A percentile compares a stretch with the other conserved stretches of the same genome.
Conservation (phyloP, 2,797 vertebrate species). For the Mareca strepera region DNA sequence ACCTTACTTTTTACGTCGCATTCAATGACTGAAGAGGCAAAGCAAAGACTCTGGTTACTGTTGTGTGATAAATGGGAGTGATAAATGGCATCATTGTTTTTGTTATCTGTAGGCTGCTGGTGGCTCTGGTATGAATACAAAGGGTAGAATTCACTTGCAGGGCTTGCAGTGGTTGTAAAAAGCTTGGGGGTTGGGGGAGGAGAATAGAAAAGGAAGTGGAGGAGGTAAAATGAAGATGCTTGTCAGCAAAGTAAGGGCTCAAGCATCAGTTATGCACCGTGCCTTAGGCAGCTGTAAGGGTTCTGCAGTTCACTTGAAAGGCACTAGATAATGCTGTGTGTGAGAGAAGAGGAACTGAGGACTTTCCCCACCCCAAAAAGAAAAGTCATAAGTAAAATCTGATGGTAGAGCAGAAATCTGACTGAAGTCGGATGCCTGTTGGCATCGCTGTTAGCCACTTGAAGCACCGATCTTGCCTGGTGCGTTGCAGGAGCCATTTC, state of each 20-base stretch:
- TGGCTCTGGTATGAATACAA: slow-evolving; percentile 42
- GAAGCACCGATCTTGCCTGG: not conserved
- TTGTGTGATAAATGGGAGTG: not conserved
- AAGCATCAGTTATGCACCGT: not conserved
- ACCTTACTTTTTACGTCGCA: not conserved
- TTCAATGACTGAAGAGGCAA: not conserved
- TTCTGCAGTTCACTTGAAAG: not conserved
- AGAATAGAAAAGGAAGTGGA: slow-evolving; percentile 44
- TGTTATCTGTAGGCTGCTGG: slow-evolving; percentile 43
- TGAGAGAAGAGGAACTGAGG: not conserved
- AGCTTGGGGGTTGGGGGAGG: not conserved
- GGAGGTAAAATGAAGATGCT: not conserved
- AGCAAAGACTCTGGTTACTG: not conserved
- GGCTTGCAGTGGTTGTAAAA: not conserved
- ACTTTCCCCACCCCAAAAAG: not conserved
- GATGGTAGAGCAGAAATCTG: not conserved
- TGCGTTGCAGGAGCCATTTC: not conserved
- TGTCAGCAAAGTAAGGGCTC: not conserved
- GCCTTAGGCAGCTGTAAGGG: not conserved
- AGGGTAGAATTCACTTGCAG: slow-evolving; percentile 35
- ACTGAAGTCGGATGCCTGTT: not conserved
- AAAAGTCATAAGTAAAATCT: not conserved
- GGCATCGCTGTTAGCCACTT: not conserved
- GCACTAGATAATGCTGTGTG: not conserved
- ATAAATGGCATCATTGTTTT: slow-evolving; percentile 54